Percentiles rank a stretch among this genome's conserved stretches.
These are phyloP conservation scores for Erythrolamprus reginae DNA, from an alignment of 2,113 vertebrate genomes.

Conservation along the genomic window DNA sequence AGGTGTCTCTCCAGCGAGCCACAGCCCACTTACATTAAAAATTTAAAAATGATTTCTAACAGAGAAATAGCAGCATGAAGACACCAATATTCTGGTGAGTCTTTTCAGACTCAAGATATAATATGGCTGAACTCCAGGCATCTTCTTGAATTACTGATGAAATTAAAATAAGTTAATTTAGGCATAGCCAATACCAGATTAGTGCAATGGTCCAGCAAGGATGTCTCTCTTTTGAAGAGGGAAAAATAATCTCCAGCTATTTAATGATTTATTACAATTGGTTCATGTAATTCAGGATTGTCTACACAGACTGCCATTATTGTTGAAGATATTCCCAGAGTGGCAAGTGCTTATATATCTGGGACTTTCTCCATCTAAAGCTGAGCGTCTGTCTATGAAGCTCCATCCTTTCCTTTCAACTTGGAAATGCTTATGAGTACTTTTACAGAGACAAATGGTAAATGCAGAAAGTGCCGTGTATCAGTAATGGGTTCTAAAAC, in stretches of 20 bases:
- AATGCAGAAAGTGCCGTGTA: background rate
- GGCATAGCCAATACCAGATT: background rate
- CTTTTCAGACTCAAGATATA: slow-evolving; percentile 3
- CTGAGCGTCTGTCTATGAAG: background rate
- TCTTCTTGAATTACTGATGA: background rate
- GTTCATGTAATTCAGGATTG: background rate
- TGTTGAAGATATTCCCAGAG: background rate
- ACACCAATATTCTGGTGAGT: background rate
- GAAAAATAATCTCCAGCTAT: background rate
- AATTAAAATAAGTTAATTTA: slow-evolving; percentile 8
- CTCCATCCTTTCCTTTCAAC: background rate
- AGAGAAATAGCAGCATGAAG: slow-evolving; percentile 4
- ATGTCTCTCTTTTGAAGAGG: background rate
- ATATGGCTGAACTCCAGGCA: background rate
- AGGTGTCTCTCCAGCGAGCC: background rate
- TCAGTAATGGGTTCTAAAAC: no score
- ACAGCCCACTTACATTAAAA: slow-evolving; percentile 16
- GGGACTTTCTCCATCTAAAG: background rate
- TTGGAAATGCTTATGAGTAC: background rate
- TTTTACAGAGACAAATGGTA: background rate
- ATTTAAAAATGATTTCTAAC: slow-evolving; percentile 23
- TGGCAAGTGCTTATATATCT: background rate
- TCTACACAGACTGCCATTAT: background rate
- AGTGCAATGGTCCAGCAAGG: slow-evolving; percentile 15
- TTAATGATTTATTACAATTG: background rate